Evolutionary conservation across 1,140 invertebrate species (phyloP).

Genomic region (Polyergus mexicanus): DNA sequence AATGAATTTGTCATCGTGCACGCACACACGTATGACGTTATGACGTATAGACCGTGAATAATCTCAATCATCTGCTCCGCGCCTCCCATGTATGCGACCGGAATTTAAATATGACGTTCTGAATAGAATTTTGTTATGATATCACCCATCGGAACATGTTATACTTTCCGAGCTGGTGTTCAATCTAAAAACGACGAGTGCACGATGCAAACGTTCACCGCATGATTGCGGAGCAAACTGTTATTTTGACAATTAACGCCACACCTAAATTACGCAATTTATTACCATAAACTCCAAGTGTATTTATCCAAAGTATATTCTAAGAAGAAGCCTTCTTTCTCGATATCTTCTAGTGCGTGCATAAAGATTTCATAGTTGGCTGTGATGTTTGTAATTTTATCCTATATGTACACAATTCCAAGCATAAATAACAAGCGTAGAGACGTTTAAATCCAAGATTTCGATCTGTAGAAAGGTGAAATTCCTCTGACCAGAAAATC

Average conservation of each 20-base stretch:
- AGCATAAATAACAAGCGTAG: neutral
- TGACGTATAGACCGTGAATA: neutral
- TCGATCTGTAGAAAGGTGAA: neutral
- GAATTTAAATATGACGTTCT: slow-evolving; percentile 57
- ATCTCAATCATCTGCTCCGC: slow-evolving; percentile 44
- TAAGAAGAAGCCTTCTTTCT: neutral
- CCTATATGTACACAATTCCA: neutral
- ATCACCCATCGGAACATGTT: slow-evolving; percentile 7
- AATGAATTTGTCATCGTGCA: slow-evolving; percentile 26
- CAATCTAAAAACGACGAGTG: slow-evolving; percentile 38
- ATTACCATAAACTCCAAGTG: slow-evolving; percentile 23
- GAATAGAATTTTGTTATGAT: slow-evolving; percentile 33
- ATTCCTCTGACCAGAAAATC: neutral
- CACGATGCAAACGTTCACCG: neutral
- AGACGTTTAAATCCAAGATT: slow-evolving; percentile 1
- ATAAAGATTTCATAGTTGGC: neutral
- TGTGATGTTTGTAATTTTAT: slow-evolving; percentile 26
- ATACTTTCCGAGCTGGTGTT: slow-evolving; percentile 9
- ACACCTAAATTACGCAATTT: slow-evolving; percentile 52
- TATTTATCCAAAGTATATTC: neutral
- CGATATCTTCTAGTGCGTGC: neutral
- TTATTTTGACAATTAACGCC: slow-evolving; percentile 45
- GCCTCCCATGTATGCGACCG: slow-evolving; percentile 23
- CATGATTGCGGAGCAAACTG: neutral
- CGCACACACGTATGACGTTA: neutral